Evolutionary conservation across 2,113 vertebrate species (phyloP).

Genomic region (Rhea pennata): DNA sequence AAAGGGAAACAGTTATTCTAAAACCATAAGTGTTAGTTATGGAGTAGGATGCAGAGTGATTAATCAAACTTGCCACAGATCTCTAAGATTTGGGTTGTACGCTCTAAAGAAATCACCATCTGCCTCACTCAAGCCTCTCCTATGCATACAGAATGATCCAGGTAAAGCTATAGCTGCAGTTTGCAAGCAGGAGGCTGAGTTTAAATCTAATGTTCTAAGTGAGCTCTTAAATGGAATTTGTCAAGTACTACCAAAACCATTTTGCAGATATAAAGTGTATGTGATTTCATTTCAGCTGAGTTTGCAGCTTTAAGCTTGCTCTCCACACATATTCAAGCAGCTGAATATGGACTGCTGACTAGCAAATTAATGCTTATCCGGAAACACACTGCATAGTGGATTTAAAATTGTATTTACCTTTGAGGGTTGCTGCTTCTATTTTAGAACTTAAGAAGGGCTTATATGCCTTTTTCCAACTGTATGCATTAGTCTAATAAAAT

Average conservation of each 20-base stretch:
- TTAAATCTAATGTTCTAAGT: not conserved
- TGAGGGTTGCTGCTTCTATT: not conserved
- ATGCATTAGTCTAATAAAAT: not conserved
- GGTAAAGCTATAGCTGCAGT: not conserved
- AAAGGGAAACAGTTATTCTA: constrained; percentile 8
- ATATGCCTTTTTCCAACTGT: not conserved
- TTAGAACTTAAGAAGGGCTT: not conserved
- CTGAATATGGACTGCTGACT: not conserved
- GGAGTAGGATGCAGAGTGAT: not conserved
- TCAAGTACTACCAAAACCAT: not conserved
- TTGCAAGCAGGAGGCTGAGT: not conserved
- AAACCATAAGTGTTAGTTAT: not conserved
- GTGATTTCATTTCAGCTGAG: constrained; percentile 15
- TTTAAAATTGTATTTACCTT: constrained; percentile 2
- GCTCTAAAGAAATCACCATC: not conserved
- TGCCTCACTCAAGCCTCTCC: not conserved
- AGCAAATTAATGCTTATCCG: not conserved
- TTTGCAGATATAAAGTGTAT: not conserved
- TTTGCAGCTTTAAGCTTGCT: not conserved
- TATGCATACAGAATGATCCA: not conserved
- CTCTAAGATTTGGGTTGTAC: not conserved
- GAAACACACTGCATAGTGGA: not conserved
- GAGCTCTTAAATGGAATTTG: constrained; percentile 1
- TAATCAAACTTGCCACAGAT: not conserved
- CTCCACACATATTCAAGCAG: not conserved